Evolutionary conservation across 1,140 invertebrate genomes (phyloP).

Genomic region (Sitophilus oryzae): DNA sequence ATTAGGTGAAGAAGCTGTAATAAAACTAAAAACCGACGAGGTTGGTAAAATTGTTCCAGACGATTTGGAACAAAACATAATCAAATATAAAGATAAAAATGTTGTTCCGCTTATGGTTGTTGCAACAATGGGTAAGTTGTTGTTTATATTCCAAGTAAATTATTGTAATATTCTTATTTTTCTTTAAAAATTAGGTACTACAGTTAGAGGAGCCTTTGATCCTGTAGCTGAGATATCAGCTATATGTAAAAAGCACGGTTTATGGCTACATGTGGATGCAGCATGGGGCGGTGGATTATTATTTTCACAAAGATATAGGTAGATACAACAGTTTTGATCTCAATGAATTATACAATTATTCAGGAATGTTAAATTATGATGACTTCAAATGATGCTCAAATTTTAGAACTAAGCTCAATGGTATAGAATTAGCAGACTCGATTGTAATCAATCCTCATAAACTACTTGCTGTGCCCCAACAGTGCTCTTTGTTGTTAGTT

Average conservation of each 20-base stretch:
- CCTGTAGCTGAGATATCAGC: conserved; percentile 55
- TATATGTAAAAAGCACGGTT: conserved; percentile 53
- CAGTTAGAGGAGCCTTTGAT: conserved; percentile 58
- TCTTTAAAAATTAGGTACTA: conserved; percentile 40
- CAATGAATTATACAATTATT: too few relatives aligned
- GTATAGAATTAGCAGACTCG: conserved; percentile 57
- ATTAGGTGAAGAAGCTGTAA: conserved; percentile 45
- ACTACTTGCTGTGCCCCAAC: conserved; percentile 58
- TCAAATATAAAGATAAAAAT: conserved; percentile 43
- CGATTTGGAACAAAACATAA: conserved; percentile 50
- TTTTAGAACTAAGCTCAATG: conserved; percentile 46
- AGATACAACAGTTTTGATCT: conserved; percentile 4
- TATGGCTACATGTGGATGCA: conserved; percentile 69
- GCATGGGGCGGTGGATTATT: conserved; percentile 65
- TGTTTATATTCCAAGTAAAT: neutral
- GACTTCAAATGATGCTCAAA: too few relatives aligned
- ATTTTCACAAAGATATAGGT: conserved; percentile 52
- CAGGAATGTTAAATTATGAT: too few relatives aligned
- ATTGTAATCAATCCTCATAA: conserved; percentile 68
- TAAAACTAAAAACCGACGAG: conserved; percentile 41
- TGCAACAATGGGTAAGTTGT: conserved; percentile 54
- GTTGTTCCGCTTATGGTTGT: conserved; percentile 53
- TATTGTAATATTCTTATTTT: conserved; percentile 1
- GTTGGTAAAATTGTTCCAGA: conserved; percentile 53
- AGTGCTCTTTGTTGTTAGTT: conserved; percentile 57